A percentile compares a stretch with the other conserved stretches of the same genome.
Evolutionary conservation across 2,888 invertebrate species (phyloP).

Genomic region (Drosophila emarginata): DNA sequence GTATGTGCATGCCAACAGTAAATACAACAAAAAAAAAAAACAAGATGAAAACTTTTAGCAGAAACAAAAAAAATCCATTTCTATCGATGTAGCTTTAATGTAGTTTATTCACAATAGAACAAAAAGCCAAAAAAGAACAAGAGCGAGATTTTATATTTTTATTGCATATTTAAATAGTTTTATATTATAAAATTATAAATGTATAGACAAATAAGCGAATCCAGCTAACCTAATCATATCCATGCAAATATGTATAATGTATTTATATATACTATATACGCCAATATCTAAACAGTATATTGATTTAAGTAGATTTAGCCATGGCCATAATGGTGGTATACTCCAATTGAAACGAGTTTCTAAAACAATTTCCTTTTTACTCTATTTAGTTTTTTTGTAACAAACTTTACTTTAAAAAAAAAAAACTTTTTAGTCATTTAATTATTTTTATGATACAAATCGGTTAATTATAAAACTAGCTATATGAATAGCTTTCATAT

Average conservation of each 20-base stretch:
- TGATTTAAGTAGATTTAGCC: too few relatives aligned
- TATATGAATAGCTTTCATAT: too few relatives aligned
- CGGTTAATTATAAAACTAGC: background rate
- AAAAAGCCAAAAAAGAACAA: constrained; percentile 4
- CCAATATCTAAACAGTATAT: too few relatives aligned
- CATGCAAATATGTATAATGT: background rate
- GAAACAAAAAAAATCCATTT: constrained; percentile 1
- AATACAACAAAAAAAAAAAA: background rate
- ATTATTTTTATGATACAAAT: background rate
- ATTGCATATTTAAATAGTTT: constrained; percentile 22
- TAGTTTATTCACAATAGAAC: constrained; percentile 1
- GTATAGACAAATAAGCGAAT: constrained; percentile 11
- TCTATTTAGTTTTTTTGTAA: too few relatives aligned
- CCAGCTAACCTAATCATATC: background rate
- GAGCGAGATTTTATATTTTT: constrained; percentile 37
- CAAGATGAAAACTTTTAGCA: constrained; percentile 1
- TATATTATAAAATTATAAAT: constrained; percentile 11
- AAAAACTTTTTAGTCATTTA: background rate
- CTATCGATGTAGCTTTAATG: constrained; percentile 19
- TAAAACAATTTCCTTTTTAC: too few relatives aligned
- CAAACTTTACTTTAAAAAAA: background rate
- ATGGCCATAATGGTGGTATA: too few relatives aligned
- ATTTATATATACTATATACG: too few relatives aligned
- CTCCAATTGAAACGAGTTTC: too few relatives aligned
- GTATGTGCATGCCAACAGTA: constrained; percentile 28